Conservation (phyloP, 2,888 invertebrate species). For the Branchellion lobata region DNA sequence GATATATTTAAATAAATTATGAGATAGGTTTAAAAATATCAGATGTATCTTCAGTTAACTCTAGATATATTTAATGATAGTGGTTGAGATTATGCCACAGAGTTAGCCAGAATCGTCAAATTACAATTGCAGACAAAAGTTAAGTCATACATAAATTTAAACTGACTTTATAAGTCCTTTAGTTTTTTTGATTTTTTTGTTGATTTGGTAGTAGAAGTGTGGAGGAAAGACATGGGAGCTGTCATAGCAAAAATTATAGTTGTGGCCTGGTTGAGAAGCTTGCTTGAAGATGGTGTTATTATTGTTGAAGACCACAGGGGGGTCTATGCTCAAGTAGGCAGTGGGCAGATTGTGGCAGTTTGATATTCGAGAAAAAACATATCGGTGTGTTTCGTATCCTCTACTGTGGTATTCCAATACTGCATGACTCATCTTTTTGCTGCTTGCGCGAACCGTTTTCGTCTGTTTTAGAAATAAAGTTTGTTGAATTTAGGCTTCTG, state of each 20-base stretch:
- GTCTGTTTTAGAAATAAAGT: background rate
- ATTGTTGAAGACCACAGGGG: constrained; percentile 4
- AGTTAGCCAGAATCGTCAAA: too few relatives aligned
- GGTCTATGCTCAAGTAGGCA: constrained; percentile 2
- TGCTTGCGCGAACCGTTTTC: background rate
- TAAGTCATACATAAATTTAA: background rate
- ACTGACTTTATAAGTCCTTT: constrained; percentile 20
- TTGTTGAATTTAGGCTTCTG: background rate
- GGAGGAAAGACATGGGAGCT: constrained; percentile 4
- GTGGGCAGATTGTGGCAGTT: constrained; percentile 17
- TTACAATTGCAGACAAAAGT: too few relatives aligned
- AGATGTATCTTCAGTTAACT: too few relatives aligned
- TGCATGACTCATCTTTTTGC: constrained; percentile 37
- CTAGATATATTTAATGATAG: background rate
- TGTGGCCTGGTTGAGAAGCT: background rate
- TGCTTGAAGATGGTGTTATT: background rate
- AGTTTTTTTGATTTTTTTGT: constrained; percentile 28
- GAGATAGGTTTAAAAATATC: too few relatives aligned
- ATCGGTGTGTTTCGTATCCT: constrained; percentile 40
- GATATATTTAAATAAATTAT: too few relatives aligned
- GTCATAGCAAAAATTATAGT: background rate
- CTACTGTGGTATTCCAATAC: constrained; percentile 38
- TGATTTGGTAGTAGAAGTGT: background rate
- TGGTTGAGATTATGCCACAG: background rate
- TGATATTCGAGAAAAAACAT: constrained; percentile 35